Conservation (phyloP, 2,113 vertebrate genomes). For the Cinclus mexicanus region DNA sequence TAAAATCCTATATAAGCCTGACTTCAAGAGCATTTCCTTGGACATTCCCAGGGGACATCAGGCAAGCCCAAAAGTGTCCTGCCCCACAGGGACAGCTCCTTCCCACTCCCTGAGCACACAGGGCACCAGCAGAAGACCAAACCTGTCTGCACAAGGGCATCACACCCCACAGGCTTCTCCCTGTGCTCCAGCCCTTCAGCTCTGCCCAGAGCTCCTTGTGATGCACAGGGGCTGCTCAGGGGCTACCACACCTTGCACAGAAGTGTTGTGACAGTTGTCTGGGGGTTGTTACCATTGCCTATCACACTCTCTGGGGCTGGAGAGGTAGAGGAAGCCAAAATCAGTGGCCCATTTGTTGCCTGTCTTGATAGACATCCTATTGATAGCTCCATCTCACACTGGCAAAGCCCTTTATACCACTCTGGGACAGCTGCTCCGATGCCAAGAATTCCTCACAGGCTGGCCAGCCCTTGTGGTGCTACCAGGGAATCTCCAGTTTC, state of each 20-base stretch:
- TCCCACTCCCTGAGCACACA: background rate
- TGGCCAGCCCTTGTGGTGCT: constrained; percentile 51
- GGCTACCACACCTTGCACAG: background rate
- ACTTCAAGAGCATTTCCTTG: background rate
- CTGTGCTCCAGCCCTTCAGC: background rate
- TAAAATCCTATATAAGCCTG: background rate
- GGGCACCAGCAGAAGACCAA: rapidly evolving
- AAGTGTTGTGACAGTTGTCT: constrained; percentile 39
- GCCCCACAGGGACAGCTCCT: background rate
- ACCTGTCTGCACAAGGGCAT: background rate
- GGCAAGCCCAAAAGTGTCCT: background rate
- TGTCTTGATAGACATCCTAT: constrained; percentile 56
- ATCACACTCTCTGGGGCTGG: background rate
- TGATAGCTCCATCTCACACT: constrained; percentile 60
- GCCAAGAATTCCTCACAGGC: constrained; percentile 64
- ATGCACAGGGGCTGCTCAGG: background rate
- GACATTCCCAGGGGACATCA: rapidly evolving
- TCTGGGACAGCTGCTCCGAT: constrained; percentile 56
- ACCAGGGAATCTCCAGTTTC: constrained; percentile 68
- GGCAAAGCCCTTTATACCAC: constrained; percentile 59
- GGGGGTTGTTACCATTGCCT: background rate
- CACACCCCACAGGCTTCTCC: background rate
- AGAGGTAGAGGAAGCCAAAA: background rate
- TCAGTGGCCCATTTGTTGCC: constrained; percentile 27
- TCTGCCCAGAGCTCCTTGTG: background rate